These are phyloP conservation scores for Meloidogyne floridensis DNA, from an alignment of 1,140 invertebrate species.

Conservation along the genomic window DNA sequence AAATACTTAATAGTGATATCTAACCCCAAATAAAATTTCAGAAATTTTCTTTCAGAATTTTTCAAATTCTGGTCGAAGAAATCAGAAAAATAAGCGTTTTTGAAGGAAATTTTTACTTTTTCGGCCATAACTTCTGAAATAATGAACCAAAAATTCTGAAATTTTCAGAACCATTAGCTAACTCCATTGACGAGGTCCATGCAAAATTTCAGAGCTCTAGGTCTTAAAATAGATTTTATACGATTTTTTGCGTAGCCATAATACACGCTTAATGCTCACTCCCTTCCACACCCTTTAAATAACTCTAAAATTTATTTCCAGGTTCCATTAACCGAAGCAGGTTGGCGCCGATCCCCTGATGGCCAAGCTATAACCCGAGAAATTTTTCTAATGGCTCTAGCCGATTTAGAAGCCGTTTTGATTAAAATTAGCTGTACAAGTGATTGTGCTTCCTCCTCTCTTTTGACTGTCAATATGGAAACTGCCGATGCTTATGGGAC, in stretches of 20 bases:
- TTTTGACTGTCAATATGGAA: slow-evolving; percentile 71
- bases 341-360: slow-evolving; percentile 79
- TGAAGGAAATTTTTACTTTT: not conserved
- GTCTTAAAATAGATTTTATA: not conserved
- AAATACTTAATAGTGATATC: not conserved
- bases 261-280: not conserved
- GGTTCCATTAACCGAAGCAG: slow-evolving; percentile 62
- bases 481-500: slow-evolving; percentile 77
- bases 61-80: not conserved
- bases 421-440: slow-evolving; percentile 50
- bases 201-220: not conserved
- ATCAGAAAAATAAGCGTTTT: not conserved
- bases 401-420: slow-evolving; percentile 76
- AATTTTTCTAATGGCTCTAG: slow-evolving; percentile 86
- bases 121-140: not conserved
- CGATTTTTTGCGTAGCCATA: too few species aligned
- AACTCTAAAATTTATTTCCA: not conserved
- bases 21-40: not conserved
- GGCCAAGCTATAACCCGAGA: slow-evolving; percentile 80
- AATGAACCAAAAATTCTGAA: not conserved
- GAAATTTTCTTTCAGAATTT: not conserved
- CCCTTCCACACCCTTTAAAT: not conserved
- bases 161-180: not conserved
- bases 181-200: not conserved
- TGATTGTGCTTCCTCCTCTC: slow-evolving; percentile 53